phyloP scores from a whole-genome alignment of 2,888 invertebrate genomes.

The Sphaerophoria taeniata region DNA sequence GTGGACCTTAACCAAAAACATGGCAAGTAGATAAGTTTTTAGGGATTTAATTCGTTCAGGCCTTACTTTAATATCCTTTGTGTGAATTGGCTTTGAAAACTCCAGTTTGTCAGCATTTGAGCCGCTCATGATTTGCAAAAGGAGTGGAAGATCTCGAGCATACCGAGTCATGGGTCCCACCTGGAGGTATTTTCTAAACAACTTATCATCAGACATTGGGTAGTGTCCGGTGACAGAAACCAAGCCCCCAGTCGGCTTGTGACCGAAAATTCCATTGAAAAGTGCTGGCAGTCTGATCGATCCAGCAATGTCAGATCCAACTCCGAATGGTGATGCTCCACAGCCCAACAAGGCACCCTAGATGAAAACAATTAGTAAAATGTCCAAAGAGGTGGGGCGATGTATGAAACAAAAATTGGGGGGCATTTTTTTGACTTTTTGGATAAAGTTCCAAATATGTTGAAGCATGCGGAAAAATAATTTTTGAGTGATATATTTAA shows the following conservation, averaged over 20 bases:
- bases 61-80: conserved; percentile 83
- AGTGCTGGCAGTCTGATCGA: conserved; percentile 94
- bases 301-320: conserved; percentile 94
- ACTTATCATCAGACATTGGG: conserved; percentile 84
- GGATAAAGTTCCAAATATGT: no score
- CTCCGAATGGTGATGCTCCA: conserved; percentile 90
- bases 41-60: background rate
- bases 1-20: conserved; percentile 76
- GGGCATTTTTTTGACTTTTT: background rate
- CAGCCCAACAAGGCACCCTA: conserved; percentile 89
- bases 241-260: conserved; percentile 90
- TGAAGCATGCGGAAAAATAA: background rate
- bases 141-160: conserved; percentile 88
- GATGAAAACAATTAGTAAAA: conserved; percentile 43
- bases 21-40: background rate
- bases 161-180: conserved; percentile 91
- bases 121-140: conserved; percentile 86
- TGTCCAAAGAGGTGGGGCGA: background rate
- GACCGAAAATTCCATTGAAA: conserved; percentile 94
- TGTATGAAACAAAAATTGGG: conserved; percentile 52
- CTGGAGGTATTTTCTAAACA: conserved; percentile 84
- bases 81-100: conserved; percentile 84
- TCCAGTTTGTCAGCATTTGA: conserved; percentile 82
- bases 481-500: conserved; percentile 42
- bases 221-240: conserved; percentile 85